These are phyloP conservation scores for Caenorhabditis angaria DNA, from an alignment of 2,888 invertebrate species.

Conservation along the genomic window DNA sequence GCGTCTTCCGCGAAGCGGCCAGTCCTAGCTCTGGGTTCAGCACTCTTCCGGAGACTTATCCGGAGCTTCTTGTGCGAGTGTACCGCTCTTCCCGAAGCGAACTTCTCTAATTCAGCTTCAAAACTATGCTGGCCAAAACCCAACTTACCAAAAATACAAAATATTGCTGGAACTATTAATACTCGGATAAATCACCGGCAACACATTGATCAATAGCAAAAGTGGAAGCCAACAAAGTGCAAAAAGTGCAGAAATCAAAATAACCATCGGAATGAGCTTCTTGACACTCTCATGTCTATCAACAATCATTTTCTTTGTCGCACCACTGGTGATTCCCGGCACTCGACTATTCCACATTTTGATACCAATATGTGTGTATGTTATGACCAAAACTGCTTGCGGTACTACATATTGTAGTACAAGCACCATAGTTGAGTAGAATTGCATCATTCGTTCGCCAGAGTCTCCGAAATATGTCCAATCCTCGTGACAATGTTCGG, in stretches of 20 bases:
- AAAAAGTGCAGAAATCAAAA: constrained; percentile 68
- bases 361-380: constrained; percentile 70
- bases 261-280: constrained; percentile 71
- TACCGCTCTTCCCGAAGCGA: too few relatives aligned
- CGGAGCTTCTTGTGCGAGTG: too few relatives aligned
- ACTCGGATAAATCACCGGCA: constrained; percentile 58
- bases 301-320: constrained; percentile 54
- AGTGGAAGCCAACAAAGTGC: constrained; percentile 71
- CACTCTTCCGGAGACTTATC: too few relatives aligned
- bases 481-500: constrained; percentile 61
- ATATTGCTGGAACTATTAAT: constrained; percentile 65
- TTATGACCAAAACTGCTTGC: constrained; percentile 68
- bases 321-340: constrained; percentile 59
- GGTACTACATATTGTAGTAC: constrained; percentile 71
- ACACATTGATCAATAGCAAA: constrained; percentile 69
- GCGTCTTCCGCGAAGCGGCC: too few relatives aligned
- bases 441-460: constrained; percentile 32
- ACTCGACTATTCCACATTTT: constrained; percentile 70
- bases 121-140: too few relatives aligned
- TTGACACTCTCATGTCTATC: constrained; percentile 70
- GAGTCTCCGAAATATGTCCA: constrained; percentile 54
- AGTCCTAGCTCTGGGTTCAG: too few relatives aligned
- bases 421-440: constrained; percentile 63
- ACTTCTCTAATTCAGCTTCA: not conserved
- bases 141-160: constrained; percentile 65